Evolutionary conservation across 2,888 invertebrate genomes (phyloP).

Genomic region (Agrochola lota): DNA sequence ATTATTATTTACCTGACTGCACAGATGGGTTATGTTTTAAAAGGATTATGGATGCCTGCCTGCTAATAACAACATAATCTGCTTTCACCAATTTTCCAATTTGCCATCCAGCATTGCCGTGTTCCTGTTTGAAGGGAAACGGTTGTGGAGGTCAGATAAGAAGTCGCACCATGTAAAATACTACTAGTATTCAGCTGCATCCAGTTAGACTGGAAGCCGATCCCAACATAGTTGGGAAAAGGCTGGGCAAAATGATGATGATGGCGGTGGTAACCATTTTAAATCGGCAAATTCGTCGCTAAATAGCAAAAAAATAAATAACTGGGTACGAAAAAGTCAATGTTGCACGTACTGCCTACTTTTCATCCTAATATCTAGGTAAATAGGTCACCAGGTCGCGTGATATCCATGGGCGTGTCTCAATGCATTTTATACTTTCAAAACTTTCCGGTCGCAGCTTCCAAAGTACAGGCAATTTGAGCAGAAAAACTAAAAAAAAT

Average conservation of each 20-base stretch:
- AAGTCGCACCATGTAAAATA: neutral
- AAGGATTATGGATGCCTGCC: neutral
- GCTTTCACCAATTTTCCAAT: neutral
- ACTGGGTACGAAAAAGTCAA: neutral
- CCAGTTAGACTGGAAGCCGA: neutral
- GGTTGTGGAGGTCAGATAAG: too few species aligned
- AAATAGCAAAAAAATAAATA: neutral
- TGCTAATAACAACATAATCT: neutral
- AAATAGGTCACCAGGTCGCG: slow-evolving; percentile 30
- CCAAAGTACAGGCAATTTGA: neutral
- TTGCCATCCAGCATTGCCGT: neutral
- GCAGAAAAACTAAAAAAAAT: neutral
- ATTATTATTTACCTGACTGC: neutral
- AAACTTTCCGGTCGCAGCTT: neutral
- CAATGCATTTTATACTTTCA: slow-evolving; percentile 24
- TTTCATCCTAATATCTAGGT: slow-evolving; percentile 27
- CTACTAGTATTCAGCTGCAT: neutral
- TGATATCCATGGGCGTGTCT: slow-evolving; percentile 17
- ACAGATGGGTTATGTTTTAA: neutral
- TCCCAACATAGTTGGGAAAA: neutral
- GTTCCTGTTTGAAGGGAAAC: too few species aligned
- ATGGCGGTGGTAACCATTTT: neutral
- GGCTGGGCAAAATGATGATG: neutral
- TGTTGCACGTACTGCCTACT: slow-evolving; percentile 11
- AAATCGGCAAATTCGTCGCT: neutral